A percentile compares a stretch with the other conserved stretches of the same genome.
Evolutionary conservation across 2,888 invertebrate species (phyloP).

Genomic region (Bhutanitis thaidina): DNA sequence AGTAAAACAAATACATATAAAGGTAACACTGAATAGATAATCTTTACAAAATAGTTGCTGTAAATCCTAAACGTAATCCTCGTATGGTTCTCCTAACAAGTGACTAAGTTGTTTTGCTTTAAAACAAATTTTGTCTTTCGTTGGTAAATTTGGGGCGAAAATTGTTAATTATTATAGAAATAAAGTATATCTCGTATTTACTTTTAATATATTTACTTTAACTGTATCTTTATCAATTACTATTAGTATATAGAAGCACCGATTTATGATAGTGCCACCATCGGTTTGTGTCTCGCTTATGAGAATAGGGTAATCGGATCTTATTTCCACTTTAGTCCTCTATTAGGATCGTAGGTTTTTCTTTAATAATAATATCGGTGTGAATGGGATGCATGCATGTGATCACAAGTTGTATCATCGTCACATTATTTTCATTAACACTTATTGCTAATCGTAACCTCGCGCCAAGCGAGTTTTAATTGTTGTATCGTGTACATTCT

Average conservation of each 20-base stretch:
- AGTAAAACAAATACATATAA: constrained; percentile 73
- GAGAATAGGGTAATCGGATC: constrained; percentile 51
- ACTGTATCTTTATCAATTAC: constrained; percentile 47
- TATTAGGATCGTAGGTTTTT: constrained; percentile 57
- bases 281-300: constrained; percentile 54
- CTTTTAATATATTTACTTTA: constrained; percentile 49
- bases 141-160: constrained; percentile 64
- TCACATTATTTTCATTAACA: constrained; percentile 49
- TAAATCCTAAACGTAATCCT: constrained; percentile 60
- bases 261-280: constrained; percentile 40
- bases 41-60: constrained; percentile 72
- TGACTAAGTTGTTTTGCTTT: constrained; percentile 49
- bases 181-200: constrained; percentile 52
- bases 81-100: constrained; percentile 50
- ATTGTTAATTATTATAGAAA: constrained; percentile 68
- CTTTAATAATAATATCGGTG: constrained; percentile 51
- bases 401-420: constrained; percentile 63
- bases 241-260: constrained; percentile 52
- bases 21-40: constrained; percentile 63
- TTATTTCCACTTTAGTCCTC: constrained; percentile 61
- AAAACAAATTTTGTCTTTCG: constrained; percentile 55
- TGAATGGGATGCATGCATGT: constrained; percentile 65
- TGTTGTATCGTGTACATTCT: constrained; percentile 71
- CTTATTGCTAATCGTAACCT: constrained; percentile 47
- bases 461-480: constrained; percentile 55